Base-by-base conservation (phyloP, 2,888 invertebrate species). In the Drosophila prolongata region DNA sequence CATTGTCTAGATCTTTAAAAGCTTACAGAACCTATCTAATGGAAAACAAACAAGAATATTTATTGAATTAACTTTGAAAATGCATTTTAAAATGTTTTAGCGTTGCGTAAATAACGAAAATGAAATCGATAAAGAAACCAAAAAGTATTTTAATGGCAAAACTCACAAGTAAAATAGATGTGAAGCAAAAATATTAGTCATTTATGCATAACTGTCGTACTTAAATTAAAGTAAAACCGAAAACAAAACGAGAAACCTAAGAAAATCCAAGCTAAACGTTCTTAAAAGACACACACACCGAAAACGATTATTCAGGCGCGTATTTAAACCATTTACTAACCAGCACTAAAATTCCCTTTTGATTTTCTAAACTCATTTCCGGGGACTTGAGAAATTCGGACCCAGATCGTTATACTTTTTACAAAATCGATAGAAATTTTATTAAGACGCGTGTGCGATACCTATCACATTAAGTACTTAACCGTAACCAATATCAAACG, bases 161-260 rank as follows among this genome's bases (percentile, higher is more conserved):
- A 56, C 65, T 64, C 73, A 60, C 42, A 69, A 62, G 34, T 62
- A 62, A 76, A 75, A 59, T 40, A 75, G 67, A 55, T 76, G 75
- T 68, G 52, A 78, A 80, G 52, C 53, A 68, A 79, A 68, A 72
- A 67, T 77, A 88, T 88, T 90, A 89, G 87, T 79, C 80, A 89
- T 84, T 84, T 89, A 85, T 81, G 79, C 85, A 88, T 90, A 89
- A 85, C 87, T 90, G 89, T 90, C 89, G 87, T 90, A 89, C 74
- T 86, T 83, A 80, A 80, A 76, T 44, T 66, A 74, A 83, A 71
- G 47, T 60, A 76, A 64, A 59, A 65, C 59, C 50, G 59, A 57
- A 71, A 68, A 69, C 35, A 47, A 9, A 67, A 69, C 66, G 60
- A 43, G 19, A 62, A 78, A 59, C 47, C 35, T 55, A 72, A 46